Conservation (phyloP, 2,113 vertebrate genomes). For the Saccopteryx leptura region DNA sequence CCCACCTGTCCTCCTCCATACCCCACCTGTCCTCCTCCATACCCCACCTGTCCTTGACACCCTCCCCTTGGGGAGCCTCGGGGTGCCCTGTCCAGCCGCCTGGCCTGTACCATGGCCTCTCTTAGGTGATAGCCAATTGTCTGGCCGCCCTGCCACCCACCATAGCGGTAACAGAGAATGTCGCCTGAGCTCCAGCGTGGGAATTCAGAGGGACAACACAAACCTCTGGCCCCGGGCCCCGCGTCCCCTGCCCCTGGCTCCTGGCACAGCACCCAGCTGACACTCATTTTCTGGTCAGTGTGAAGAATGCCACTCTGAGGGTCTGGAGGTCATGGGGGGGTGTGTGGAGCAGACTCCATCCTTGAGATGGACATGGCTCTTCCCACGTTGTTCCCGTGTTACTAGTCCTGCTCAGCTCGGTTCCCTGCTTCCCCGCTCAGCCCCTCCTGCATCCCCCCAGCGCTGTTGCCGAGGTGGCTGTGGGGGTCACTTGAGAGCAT, state of each 20-base stretch:
- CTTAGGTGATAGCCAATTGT: neutral
- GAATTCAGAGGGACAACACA: neutral
- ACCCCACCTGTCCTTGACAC: too few species aligned
- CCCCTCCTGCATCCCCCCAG: neutral
- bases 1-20: too few species aligned
- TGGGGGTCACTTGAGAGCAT: fast-evolving
- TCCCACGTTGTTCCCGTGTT: too few species aligned
- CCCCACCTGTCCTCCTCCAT: too few species aligned
- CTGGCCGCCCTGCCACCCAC: neutral
- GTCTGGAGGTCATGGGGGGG: neutral
- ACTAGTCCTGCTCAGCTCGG: too few species aligned
- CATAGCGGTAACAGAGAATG: neutral
- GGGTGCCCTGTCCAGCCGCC: neutral
- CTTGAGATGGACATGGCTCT: neutral
- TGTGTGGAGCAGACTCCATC: neutral
- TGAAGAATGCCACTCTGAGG: neutral
- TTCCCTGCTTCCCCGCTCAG: neutral
- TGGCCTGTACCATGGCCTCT: neutral
- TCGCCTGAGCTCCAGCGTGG: neutral
- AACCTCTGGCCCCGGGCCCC: neutral
- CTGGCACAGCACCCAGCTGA: fast-evolving
- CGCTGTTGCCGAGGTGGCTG: neutral
- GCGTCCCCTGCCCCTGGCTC: fast-evolving
- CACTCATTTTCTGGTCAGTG: neutral
- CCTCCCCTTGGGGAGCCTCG: too few species aligned